Percentiles rank a stretch among this genome's conserved stretches.
Conservation (phyloP, 2,113 vertebrate genomes). For the Phylloscopus whistleri region DNA sequence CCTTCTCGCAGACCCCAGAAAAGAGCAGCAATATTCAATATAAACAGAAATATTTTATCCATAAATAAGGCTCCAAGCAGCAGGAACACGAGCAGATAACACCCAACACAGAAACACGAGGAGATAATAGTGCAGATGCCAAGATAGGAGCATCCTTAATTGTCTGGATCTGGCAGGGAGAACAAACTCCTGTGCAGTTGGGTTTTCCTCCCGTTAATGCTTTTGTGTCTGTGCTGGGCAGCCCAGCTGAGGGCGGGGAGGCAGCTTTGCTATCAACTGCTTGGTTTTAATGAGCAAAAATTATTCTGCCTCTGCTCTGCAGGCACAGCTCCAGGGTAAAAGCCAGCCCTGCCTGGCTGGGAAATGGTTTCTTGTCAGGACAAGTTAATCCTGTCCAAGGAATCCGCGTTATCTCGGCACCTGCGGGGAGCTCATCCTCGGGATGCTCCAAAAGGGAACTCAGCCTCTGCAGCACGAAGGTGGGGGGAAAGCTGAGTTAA, state of each 20-base stretch:
- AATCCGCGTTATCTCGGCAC: background rate
- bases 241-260: background rate
- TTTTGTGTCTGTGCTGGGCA: background rate
- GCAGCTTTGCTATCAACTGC: background rate
- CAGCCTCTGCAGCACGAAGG: background rate
- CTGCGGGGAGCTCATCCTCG: background rate
- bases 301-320: conserved; percentile 3
- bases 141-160: background rate
- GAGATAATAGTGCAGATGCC: background rate
- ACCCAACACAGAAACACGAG: background rate
- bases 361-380: conserved; percentile 24
- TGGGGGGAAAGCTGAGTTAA: background rate
- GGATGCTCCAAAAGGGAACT: background rate
- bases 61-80: background rate
- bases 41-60: background rate
- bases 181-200: background rate
- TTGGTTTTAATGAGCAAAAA: background rate
- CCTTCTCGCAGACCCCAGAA: background rate
- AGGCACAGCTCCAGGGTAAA: background rate
- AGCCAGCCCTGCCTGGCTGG: background rate
- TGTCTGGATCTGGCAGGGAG: background rate
- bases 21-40: background rate
- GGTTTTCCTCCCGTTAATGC: background rate
- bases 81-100: background rate
- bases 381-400: background rate